These are phyloP conservation scores for Strigops habroptila DNA, from an alignment of 2,113 vertebrate genomes.

Conservation along the genomic window DNA sequence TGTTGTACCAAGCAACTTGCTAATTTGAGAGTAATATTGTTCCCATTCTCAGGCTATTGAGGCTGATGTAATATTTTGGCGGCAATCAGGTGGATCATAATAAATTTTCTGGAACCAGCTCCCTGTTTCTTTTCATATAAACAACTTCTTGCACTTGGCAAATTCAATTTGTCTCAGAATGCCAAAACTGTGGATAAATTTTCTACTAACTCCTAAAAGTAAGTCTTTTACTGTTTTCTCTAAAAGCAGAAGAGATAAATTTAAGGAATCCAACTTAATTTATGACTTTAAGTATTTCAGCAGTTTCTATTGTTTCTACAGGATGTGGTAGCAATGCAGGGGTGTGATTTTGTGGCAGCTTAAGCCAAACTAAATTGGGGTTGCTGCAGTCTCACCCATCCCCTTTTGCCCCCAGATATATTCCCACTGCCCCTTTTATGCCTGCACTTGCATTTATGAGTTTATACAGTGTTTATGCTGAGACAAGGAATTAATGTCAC, in stretches of 20 bases:
- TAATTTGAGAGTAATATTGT: conserved; percentile 33
- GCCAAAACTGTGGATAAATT: not conserved
- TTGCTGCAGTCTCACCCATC: not conserved
- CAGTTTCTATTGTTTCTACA: not conserved
- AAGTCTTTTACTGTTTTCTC: not conserved
- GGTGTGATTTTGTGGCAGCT: not conserved
- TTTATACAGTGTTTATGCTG: not conserved
- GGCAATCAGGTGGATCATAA: conserved; percentile 1
- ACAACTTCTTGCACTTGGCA: conserved; percentile 42
- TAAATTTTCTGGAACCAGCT: conserved; percentile 27
- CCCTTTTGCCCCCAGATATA: not conserved
- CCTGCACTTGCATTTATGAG: not conserved
- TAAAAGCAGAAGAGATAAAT: not conserved
- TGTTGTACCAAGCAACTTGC: conserved; percentile 14
- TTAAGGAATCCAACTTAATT: not conserved
- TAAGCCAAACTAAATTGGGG: not conserved
- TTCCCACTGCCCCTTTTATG: not conserved
- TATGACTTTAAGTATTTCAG: not conserved
- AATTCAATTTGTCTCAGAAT: not conserved
- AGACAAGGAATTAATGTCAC: not conserved
- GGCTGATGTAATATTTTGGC: conserved; percentile 53
- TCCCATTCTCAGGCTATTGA: conserved; percentile 26
- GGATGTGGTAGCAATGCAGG: not conserved
- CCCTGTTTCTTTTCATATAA: conserved; percentile 44
- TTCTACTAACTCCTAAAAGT: not conserved